phyloP scores from a whole-genome alignment of 2,113 vertebrate genomes.

The Pseudorectes ferrugineus region DNA sequence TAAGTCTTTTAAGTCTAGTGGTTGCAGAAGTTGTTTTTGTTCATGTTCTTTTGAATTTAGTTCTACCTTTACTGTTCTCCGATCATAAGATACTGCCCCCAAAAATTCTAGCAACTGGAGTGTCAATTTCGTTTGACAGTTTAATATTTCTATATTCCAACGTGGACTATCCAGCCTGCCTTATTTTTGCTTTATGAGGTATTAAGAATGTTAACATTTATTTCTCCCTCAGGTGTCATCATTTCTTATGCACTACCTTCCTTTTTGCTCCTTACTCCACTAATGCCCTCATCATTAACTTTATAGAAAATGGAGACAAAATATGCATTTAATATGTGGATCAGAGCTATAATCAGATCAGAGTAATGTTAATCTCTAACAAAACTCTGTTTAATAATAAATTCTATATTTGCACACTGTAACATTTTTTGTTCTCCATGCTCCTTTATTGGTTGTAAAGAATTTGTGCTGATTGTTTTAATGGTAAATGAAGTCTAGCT shows the following conservation, averaged over 20 bases:
- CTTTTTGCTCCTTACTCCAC: background rate
- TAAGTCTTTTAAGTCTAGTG: background rate
- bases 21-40: background rate
- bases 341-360: background rate
- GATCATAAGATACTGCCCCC: background rate
- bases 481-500: background rate
- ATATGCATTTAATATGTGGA: background rate
- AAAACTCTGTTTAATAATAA: background rate
- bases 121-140: background rate
- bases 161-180: background rate
- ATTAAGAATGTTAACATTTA: slow-evolving; percentile 6
- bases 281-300: background rate
- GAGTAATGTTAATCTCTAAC: background rate
- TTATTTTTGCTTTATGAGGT: slow-evolving; percentile 16
- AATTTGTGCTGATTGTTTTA: background rate
- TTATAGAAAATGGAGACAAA: background rate
- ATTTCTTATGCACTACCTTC: background rate
- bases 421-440: background rate
- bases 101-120: background rate
- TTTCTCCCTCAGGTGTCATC: background rate
- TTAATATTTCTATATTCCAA: background rate
- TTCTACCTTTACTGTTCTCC: background rate
- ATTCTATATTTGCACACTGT: background rate
- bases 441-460: background rate
- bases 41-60: background rate